Conservation (phyloP, 1,140 invertebrate species). For the Eurosta solidaginis region DNA sequence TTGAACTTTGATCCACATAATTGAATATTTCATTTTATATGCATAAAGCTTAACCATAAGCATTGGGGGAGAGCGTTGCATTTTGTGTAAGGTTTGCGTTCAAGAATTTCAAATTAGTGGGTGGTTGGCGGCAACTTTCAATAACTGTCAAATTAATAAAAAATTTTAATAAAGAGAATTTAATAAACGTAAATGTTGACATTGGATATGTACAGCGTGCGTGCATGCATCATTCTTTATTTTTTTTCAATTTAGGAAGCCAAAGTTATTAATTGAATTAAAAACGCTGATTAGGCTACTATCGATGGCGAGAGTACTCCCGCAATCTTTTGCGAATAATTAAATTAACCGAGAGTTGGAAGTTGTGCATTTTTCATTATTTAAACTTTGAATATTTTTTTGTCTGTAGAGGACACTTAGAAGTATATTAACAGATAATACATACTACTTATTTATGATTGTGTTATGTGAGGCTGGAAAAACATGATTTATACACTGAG, state of each 20-base stretch:
- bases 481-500: too few species aligned
- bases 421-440: too few species aligned
- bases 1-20: constrained; percentile 12
- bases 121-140: not conserved
- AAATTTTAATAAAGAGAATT: constrained; percentile 23
- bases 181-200: not conserved
- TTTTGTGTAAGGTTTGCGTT: not conserved
- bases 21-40: not conserved
- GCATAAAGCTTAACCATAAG: too few species aligned
- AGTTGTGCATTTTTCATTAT: not conserved
- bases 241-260: not conserved
- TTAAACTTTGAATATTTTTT: too few species aligned
- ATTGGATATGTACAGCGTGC: not conserved
- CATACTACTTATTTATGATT: too few species aligned
- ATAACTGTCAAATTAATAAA: constrained; percentile 2
- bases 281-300: not conserved
- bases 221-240: not conserved
- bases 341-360: not conserved
- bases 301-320: not conserved
- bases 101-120: not conserved
- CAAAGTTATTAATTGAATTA: constrained; percentile 15
- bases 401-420: too few species aligned
- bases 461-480: too few species aligned
- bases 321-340: not conserved
- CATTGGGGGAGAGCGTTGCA: too few species aligned